Conservation (phyloP, 2,113 vertebrate genomes). For the Phodopus roborovskii region DNA sequence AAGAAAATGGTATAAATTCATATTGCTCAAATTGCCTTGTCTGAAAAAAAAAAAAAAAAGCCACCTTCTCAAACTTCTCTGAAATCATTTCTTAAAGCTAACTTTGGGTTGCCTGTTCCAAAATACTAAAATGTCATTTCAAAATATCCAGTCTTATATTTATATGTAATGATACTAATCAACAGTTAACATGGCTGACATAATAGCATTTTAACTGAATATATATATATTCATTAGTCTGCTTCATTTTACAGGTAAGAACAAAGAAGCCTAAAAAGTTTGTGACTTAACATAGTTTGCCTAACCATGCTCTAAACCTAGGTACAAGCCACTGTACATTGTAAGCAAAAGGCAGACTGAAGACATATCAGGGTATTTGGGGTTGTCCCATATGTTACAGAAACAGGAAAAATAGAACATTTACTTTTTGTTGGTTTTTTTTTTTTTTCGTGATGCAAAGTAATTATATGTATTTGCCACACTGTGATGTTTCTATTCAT, state of each 20-base stretch:
- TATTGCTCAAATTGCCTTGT: conserved; percentile 24
- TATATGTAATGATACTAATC: conserved; percentile 3
- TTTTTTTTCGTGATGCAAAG: background rate
- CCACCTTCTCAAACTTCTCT: background rate
- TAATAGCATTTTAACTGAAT: conserved; percentile 3
- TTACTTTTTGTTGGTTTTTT: background rate
- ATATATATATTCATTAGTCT: background rate
- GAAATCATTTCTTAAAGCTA: conserved; percentile 47
- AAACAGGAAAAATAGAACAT: conserved; percentile 48
- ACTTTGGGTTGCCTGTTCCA: conserved; percentile 30
- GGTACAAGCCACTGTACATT: background rate
- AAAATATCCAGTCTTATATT: conserved; percentile 30
- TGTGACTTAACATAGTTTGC: background rate
- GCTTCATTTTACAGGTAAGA: background rate
- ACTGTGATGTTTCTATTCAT: background rate
- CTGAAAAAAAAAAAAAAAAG: background rate
- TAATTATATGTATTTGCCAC: background rate
- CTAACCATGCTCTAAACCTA: background rate
- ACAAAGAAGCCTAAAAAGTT: background rate
- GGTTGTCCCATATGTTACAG: background rate
- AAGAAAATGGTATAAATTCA: conserved; percentile 23
- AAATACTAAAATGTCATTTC: conserved; percentile 55
- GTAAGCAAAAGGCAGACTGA: conserved; percentile 7
- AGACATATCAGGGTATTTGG: conserved; percentile 37
- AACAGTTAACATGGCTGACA: conserved; percentile 31